These are phyloP conservation scores for Orchestia grillus DNA, from an alignment of 1,140 invertebrate genomes.

Conservation along the genomic window DNA sequence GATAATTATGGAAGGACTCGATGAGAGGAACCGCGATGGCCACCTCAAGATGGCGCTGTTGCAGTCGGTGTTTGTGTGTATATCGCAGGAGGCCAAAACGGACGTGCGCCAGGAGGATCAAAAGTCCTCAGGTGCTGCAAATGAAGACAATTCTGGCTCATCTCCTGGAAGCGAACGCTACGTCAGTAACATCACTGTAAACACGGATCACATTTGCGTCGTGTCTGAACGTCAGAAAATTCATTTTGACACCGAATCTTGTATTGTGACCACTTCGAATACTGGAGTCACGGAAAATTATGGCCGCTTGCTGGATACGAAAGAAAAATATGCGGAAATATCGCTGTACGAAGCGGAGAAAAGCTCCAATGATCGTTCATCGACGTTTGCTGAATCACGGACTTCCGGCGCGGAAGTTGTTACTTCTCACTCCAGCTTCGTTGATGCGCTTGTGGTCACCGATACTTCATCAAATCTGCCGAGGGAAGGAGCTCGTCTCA, in stretches of 20 bases:
- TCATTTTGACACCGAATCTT: not conserved
- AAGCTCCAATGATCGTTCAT: conserved; percentile 4
- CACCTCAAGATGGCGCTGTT: not conserved
- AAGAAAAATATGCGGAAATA: not conserved
- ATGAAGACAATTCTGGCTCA: not conserved
- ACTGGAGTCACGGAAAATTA: not conserved
- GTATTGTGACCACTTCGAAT: not conserved
- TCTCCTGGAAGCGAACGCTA: not conserved
- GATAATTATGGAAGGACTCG: not conserved
- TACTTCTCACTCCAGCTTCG: conserved; percentile 16
- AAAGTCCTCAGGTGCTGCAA: not conserved
- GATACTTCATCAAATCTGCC: conserved; percentile 3
- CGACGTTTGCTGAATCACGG: conserved; percentile 27
- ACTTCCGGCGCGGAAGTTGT: conserved; percentile 43
- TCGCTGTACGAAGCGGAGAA: not conserved
- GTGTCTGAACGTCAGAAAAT: not conserved
- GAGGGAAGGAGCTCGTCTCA: not conserved
- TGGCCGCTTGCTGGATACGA: not conserved
- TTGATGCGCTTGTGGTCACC: not conserved
- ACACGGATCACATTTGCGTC: conserved; percentile 35
- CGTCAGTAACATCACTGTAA: conserved; percentile 42
- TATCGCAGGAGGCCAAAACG: not conserved
- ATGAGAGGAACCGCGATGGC: not conserved
- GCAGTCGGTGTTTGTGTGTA: conserved; percentile 29
- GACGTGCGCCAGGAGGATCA: not conserved